Percentiles rank a stretch among this genome's conserved stretches.
phyloP scores from a whole-genome alignment of 2,113 vertebrate species.

The Mobula birostris region DNA sequence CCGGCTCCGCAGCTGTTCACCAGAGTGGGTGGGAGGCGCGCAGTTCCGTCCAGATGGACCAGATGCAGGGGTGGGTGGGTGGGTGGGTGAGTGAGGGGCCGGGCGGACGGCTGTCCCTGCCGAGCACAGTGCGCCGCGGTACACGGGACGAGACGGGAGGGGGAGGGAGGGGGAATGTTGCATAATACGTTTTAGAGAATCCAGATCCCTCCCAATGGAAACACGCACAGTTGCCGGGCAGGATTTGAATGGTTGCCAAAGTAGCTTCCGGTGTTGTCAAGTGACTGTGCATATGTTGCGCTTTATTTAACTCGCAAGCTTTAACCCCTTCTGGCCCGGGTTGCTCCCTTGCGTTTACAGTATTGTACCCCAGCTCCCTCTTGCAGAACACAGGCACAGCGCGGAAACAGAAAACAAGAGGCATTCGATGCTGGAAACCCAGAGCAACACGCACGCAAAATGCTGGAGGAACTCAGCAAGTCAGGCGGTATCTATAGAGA shows the following conservation, averaged over 20 bases:
- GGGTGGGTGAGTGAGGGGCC: no score
- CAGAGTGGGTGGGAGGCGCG: neutral
- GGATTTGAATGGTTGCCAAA: slow-evolving; percentile 6
- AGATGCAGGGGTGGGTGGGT: neutral
- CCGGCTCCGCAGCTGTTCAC: neutral
- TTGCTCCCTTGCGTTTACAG: neutral
- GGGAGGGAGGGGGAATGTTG: neutral
- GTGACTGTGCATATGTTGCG: neutral
- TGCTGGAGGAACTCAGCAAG: no score
- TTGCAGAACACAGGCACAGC: neutral
- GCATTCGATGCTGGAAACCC: no score
- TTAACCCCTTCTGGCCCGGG: neutral
- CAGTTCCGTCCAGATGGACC: neutral
- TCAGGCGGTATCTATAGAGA: no score
- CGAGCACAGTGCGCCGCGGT: neutral
- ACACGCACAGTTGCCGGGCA: neutral
- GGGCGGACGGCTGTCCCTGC: neutral
- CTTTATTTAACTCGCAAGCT: neutral
- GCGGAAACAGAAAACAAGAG: no score
- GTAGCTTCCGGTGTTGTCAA: neutral
- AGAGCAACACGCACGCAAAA: no score
- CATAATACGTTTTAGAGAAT: neutral
- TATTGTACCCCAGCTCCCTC: neutral
- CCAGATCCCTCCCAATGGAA: neutral
- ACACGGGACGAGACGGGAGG: no score